phyloP scores from a whole-genome alignment of 2,113 vertebrate species.

The Morphnarchus princeps region DNA sequence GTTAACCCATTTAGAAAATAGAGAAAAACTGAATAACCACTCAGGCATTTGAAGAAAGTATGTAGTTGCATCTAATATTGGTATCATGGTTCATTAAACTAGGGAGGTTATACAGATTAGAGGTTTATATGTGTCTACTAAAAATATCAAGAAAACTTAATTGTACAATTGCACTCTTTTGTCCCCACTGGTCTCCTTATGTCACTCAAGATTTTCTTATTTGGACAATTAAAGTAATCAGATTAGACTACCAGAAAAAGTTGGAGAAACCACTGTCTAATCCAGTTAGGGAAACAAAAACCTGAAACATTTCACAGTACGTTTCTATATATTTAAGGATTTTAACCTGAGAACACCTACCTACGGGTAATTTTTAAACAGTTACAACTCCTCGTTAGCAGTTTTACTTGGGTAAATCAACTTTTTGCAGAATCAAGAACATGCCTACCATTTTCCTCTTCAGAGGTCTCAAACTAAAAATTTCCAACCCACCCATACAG shows the following conservation, averaged over 20 bases:
- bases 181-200: fast-evolving
- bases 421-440: not conserved
- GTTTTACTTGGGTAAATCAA: not conserved
- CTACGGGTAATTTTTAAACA: not conserved
- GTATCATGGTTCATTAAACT: not conserved
- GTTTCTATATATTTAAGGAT: not conserved
- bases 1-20: not conserved
- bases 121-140: not conserved
- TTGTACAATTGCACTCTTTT: not conserved
- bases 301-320: not conserved
- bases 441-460: not conserved
- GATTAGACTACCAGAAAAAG: not conserved
- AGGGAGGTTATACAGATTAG: not conserved
- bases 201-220: not conserved
- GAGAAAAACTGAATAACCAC: not conserved
- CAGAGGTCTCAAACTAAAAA: not conserved
- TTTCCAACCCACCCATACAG: not conserved
- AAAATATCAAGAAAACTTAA: not conserved
- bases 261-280: not conserved
- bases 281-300: not conserved
- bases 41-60: not conserved
- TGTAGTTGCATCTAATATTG: not conserved
- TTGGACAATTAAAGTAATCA: not conserved
- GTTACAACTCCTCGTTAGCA: not conserved
- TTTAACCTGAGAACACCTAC: not conserved